Conservation (phyloP, 2,113 vertebrate species). For the Notarius lentiginosus region DNA sequence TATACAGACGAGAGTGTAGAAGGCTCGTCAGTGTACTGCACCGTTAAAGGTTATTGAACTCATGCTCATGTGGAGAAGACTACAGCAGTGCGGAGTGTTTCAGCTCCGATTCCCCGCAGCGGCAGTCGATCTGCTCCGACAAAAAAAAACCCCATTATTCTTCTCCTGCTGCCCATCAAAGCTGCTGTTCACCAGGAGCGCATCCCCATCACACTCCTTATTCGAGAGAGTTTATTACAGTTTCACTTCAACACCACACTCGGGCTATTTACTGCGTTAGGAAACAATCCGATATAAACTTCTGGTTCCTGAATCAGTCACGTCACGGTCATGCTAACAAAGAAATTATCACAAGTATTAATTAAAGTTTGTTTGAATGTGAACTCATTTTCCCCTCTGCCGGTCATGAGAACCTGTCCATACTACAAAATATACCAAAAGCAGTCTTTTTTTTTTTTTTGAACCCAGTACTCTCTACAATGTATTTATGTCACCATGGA, state of each 20-base stretch:
- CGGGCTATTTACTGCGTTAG: neutral
- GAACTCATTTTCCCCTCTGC: neutral
- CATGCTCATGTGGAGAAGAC: neutral
- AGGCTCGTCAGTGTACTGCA: constrained; percentile 5
- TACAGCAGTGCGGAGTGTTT: constrained; percentile 15
- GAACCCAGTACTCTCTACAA: too few relatives aligned
- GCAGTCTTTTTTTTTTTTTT: neutral
- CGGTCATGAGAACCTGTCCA: neutral
- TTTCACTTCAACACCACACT: neutral
- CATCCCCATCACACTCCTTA: neutral
- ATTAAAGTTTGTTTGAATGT: neutral
- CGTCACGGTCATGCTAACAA: neutral
- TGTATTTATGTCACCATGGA: neutral
- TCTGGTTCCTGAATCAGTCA: neutral
- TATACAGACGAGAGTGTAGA: neutral
- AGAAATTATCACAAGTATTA: neutral
- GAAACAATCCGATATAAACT: neutral
- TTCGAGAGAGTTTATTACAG: neutral
- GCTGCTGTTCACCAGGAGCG: neutral
- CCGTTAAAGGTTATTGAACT: constrained; percentile 18
- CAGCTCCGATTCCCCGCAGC: neutral
- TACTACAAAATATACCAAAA: too few relatives aligned
- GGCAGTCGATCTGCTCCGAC: constrained; percentile 8
- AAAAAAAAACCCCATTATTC: neutral
- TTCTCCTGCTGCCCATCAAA: constrained; percentile 6